These are phyloP conservation scores for Nasalis larvatus DNA, from an alignment of 2,113 vertebrate species.

Conservation along the genomic window DNA sequence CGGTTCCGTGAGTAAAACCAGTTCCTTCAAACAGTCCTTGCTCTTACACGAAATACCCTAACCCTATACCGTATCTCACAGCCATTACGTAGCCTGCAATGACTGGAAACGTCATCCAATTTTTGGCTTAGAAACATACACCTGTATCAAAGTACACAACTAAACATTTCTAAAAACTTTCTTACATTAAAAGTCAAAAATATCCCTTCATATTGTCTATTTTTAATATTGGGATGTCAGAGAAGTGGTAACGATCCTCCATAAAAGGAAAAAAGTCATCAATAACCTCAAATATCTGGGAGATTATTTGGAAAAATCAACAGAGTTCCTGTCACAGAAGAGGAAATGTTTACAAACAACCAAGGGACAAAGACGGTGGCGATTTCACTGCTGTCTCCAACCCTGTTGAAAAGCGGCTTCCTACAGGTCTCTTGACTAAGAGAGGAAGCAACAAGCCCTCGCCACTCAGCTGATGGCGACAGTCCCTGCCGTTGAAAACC, in stretches of 20 bases:
- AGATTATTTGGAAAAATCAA: background rate
- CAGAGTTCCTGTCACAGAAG: background rate
- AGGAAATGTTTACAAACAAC: background rate
- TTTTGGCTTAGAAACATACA: background rate
- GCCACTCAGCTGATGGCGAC: background rate
- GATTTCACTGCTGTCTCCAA: background rate
- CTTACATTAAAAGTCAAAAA: background rate
- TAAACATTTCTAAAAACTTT: conserved; percentile 14
- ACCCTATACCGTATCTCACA: background rate
- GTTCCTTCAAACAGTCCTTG: background rate
- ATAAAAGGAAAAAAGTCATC: background rate
- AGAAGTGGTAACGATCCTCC: background rate
- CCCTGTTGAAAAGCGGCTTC: background rate
- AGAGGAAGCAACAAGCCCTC: background rate
- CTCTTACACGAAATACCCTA: background rate
- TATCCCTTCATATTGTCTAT: background rate
- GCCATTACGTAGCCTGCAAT: background rate
- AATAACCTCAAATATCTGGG: background rate
- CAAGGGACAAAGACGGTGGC: background rate
- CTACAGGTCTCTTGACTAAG: background rate
- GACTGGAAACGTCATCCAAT: background rate
- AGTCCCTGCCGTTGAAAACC: background rate
- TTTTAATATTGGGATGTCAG: background rate
- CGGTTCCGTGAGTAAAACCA: background rate
- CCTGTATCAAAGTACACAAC: background rate